Conservation (phyloP, 2,888 invertebrate species). For the Carabus problematicus region DNA sequence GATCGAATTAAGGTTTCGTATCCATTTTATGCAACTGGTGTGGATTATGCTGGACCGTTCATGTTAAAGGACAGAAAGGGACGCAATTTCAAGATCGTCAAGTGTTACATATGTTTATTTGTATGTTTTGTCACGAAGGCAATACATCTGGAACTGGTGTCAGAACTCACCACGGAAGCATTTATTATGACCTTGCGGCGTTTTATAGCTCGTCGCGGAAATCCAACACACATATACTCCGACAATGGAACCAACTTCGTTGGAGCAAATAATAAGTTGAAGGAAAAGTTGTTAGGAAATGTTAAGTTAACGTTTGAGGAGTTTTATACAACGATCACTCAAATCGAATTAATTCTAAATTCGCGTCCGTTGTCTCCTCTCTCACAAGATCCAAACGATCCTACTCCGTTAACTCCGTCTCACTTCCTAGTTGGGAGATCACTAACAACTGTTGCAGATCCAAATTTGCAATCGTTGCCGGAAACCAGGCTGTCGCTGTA, state of each 20-base stretch:
- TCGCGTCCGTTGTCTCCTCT: too few relatives aligned
- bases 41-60: slow-evolving; percentile 22
- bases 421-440: too few relatives aligned
- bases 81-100: not conserved
- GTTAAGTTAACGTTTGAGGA: too few relatives aligned
- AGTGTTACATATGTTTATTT: slow-evolving; percentile 9
- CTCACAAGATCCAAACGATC: too few relatives aligned
- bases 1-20: not conserved
- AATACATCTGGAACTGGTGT: not conserved
- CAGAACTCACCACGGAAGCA: not conserved
- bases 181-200: slow-evolving; percentile 10
- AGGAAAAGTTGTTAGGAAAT: too few relatives aligned
- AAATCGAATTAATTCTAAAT: too few relatives aligned
- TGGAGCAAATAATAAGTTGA: slow-evolving; percentile 17
- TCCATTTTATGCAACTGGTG: slow-evolving; percentile 6
- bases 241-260: slow-evolving; percentile 22
- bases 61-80: slow-evolving; percentile 9
- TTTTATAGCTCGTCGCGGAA: slow-evolving; percentile 22
- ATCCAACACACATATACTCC: slow-evolving; percentile 9
- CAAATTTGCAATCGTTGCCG: too few relatives aligned
- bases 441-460: too few relatives aligned
- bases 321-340: too few relatives aligned
- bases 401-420: too few relatives aligned
- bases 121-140: slow-evolving; percentile 16
- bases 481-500: too few relatives aligned